A percentile compares a stretch with the other conserved stretches of the same genome.
These are phyloP conservation scores for Acrocyrtus sp. DNA, from an alignment of 2,888 invertebrate genomes.

Conservation along the genomic window DNA sequence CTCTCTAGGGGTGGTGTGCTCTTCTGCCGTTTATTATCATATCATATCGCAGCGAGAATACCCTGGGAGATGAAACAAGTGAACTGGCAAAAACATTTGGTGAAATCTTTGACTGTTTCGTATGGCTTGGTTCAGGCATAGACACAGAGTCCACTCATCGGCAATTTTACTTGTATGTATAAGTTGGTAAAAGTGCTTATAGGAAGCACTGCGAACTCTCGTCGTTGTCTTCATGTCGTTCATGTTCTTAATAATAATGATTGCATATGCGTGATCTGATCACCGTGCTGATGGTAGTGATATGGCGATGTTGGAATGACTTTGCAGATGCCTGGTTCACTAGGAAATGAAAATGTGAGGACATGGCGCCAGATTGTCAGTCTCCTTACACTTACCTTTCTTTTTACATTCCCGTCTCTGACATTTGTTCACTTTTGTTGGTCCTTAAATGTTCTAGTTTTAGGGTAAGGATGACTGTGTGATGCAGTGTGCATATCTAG, in stretches of 20 bases:
- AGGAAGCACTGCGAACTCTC: no score
- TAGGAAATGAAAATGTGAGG: slow-evolving; percentile 41
- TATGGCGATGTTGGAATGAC: slow-evolving; percentile 30
- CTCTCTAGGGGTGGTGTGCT: neutral
- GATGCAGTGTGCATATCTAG: neutral
- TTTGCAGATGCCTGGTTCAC: slow-evolving; percentile 38
- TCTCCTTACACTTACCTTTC: slow-evolving; percentile 25
- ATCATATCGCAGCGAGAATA: no score
- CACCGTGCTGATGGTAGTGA: slow-evolving; percentile 2
- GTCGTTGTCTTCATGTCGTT: neutral
- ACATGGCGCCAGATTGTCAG: slow-evolving; percentile 49
- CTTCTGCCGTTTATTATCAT: no score
- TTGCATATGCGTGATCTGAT: neutral
- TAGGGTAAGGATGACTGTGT: neutral
- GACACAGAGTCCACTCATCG: no score
- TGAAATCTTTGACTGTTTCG: no score
- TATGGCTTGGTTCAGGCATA: no score
- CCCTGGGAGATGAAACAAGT: no score
- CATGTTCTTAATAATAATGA: neutral
- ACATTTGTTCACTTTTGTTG: slow-evolving; percentile 42
- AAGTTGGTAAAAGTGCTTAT: no score
- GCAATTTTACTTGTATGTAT: no score
- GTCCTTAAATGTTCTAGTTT: neutral
- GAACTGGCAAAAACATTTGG: no score
- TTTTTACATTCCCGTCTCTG: slow-evolving; percentile 22